These are phyloP conservation scores for Oreohelix idahoensis DNA, from an alignment of 1,140 invertebrate species.

Conservation along the genomic window DNA sequence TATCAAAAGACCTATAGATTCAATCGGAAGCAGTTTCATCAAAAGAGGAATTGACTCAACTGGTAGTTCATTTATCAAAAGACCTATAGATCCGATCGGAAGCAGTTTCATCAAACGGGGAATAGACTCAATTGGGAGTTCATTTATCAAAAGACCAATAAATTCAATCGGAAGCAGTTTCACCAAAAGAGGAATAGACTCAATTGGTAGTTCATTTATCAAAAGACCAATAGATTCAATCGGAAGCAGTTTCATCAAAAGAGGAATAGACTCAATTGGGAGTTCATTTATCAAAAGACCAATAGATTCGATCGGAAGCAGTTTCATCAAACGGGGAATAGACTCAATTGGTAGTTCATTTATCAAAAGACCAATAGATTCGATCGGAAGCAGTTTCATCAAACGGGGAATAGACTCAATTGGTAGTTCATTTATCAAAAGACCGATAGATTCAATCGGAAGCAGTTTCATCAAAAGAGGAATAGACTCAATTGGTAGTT, in stretches of 20 bases:
- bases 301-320: background rate
- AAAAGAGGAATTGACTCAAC: background rate
- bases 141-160: constrained; percentile 3
- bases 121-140: background rate
- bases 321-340: background rate
- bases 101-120: background rate
- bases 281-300: constrained; percentile 2
- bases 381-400: background rate
- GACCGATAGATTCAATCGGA: background rate
- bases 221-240: background rate
- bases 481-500: background rate
- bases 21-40: background rate
- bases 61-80: constrained; percentile 3
- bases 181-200: background rate
- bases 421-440: constrained; percentile 3
- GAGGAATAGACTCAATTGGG: background rate
- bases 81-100: background rate
- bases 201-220: background rate
- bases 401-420: background rate
- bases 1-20: background rate
- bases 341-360: background rate
- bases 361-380: background rate
- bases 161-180: background rate
- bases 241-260: background rate
- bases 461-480: background rate